Conservation (phyloP, 2,888 invertebrate genomes). For the Philaethria dido region DNA sequence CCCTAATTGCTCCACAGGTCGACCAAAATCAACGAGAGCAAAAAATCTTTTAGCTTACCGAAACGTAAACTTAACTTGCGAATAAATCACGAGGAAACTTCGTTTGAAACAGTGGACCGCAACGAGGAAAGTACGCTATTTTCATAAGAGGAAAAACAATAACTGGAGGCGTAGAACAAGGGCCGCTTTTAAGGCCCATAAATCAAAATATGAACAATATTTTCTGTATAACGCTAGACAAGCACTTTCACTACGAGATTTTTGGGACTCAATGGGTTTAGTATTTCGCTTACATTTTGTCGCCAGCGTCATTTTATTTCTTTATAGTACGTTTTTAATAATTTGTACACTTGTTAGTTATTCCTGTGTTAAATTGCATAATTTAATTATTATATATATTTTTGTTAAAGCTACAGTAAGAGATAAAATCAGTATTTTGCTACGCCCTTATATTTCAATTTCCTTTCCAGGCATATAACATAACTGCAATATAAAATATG, state of each 20-base stretch:
- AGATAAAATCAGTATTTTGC: too few relatives aligned
- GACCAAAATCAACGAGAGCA: slow-evolving; percentile 34
- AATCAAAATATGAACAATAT: slow-evolving; percentile 79
- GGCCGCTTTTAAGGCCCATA: slow-evolving; percentile 79
- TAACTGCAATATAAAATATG: slow-evolving; percentile 49
- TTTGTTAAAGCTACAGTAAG: too few relatives aligned
- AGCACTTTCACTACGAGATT: slow-evolving; percentile 68
- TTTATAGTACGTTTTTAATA: slow-evolving; percentile 52
- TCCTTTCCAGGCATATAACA: too few relatives aligned
- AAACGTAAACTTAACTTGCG: slow-evolving; percentile 64
- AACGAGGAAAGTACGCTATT: slow-evolving; percentile 71
- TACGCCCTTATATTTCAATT: too few relatives aligned
- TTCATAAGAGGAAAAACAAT: slow-evolving; percentile 81
- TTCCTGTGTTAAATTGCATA: too few relatives aligned
- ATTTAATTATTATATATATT: too few relatives aligned
- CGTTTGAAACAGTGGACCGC: slow-evolving; percentile 62
- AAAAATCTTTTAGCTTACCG: slow-evolving; percentile 57
- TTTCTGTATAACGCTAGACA: slow-evolving; percentile 67
- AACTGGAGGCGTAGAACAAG: slow-evolving; percentile 72
- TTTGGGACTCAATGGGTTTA: slow-evolving; percentile 74
- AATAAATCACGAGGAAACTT: slow-evolving; percentile 58
- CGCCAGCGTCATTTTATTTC: slow-evolving; percentile 66
- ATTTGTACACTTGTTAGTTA: slow-evolving; percentile 41
- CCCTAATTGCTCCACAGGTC: slow-evolving; percentile 31
- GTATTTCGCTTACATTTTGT: slow-evolving; percentile 77